A percentile compares a stretch with the other conserved stretches of the same genome.
Evolutionary conservation across 2,888 invertebrate genomes (phyloP).

Genomic region (Sphecodes monilicornis): DNA sequence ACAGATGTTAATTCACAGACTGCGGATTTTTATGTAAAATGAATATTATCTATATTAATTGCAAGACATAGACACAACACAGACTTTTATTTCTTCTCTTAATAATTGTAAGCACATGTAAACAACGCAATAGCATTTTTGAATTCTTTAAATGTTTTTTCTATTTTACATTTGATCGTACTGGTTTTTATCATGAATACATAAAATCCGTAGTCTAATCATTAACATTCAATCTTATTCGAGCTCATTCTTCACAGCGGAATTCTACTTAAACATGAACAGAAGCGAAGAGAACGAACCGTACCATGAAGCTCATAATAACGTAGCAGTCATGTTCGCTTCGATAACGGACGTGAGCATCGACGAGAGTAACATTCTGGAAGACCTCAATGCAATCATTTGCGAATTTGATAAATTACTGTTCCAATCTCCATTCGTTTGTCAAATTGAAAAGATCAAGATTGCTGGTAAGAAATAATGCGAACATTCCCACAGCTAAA

Average conservation of each 20-base stretch:
- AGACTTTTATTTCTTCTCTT: too few species aligned
- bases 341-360: conserved; percentile 92
- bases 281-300: conserved; percentile 90
- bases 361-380: conserved; percentile 88
- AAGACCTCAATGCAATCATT: conserved; percentile 94
- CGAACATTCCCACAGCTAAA: background rate
- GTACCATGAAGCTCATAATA: conserved; percentile 94
- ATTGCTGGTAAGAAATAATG: conserved; percentile 89
- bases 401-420: conserved; percentile 96
- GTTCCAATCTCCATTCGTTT: conserved; percentile 87
- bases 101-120: too few species aligned
- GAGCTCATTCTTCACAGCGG: conserved; percentile 85
- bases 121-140: too few species aligned
- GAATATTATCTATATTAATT: too few species aligned
- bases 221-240: background rate
- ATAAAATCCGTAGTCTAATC: too few species aligned
- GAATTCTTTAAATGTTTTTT: too few species aligned
- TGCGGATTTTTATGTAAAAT: too few species aligned
- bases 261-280: conserved; percentile 90
- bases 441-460: conserved; percentile 97
- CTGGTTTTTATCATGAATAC: too few species aligned
- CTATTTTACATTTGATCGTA: too few species aligned
- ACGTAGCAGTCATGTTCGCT: conserved; percentile 98
- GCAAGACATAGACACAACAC: too few species aligned
- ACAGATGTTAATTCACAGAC: background rate